Percentiles rank a stretch among this genome's conserved stretches.
Conservation (phyloP, 2,797 vertebrate species). For the Acipenser oxyrinchus region DNA sequence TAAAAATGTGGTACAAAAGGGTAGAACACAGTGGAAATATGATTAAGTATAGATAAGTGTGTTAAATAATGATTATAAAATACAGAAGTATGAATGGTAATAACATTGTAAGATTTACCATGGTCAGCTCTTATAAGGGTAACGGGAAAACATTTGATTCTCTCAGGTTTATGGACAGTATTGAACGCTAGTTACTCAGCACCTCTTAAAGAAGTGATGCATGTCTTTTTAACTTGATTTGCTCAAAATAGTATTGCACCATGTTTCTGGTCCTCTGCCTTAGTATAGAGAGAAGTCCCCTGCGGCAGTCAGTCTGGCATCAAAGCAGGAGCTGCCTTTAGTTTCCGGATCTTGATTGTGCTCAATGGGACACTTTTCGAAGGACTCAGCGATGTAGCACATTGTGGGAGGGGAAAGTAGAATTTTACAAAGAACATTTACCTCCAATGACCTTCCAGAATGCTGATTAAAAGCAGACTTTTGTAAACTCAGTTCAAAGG, state of each 20-base stretch:
- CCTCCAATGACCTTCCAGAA: neutral
- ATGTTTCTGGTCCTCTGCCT: neutral
- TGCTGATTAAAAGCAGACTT: neutral
- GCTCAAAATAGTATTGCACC: neutral
- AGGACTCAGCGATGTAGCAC: neutral
- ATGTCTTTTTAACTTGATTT: neutral
- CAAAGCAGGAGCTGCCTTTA: neutral
- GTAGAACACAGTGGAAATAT: too few species aligned
- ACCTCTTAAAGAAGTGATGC: neutral
- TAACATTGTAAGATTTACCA: too few species aligned
- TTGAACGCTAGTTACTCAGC: too few species aligned
- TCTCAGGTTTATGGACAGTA: too few species aligned
- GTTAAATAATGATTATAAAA: too few species aligned
- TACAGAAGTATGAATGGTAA: too few species aligned
- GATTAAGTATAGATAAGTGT: too few species aligned
- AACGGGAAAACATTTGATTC: too few species aligned
- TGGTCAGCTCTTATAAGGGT: too few species aligned
- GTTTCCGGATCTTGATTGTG: neutral
- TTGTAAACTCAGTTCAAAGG: too few species aligned
- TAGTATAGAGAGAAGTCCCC: neutral
- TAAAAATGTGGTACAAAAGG: too few species aligned
- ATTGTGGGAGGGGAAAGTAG: neutral
- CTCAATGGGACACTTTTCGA: neutral
- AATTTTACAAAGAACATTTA: neutral
- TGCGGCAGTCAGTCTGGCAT: neutral